Evolutionary conservation across 2,113 vertebrate species (phyloP).

Genomic region (Scomber scombrus): DNA sequence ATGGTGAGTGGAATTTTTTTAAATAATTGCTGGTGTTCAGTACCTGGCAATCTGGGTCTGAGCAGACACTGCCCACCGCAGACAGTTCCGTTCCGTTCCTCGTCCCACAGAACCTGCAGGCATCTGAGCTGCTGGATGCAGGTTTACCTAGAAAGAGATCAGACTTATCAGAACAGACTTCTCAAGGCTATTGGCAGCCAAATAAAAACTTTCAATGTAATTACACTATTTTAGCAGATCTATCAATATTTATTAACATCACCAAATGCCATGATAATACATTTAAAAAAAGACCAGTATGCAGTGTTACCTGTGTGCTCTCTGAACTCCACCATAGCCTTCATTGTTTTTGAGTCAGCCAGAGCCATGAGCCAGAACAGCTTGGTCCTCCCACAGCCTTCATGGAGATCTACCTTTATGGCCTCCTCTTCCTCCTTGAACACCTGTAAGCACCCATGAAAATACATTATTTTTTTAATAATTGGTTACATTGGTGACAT

Average conservation of each 20-base stretch:
- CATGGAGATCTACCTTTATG: conserved; percentile 98
- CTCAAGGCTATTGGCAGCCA: neutral
- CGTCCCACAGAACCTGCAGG: conserved; percentile 97
- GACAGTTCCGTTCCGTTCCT: conserved; percentile 96
- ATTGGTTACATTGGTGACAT: neutral
- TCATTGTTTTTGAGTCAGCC: conserved; percentile 99
- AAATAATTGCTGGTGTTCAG: conserved; percentile 14
- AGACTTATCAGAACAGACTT: neutral
- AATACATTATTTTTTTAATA: neutral
- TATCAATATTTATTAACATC: neutral
- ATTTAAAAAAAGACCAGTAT: neutral
- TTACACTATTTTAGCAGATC: neutral
- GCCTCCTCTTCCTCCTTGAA: conserved; percentile 99
- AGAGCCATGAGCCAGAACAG: conserved; percentile 99
- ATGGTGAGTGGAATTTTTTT: neutral
- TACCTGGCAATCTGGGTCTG: conserved; percentile 97
- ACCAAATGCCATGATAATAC: neutral
- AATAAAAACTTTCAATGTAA: neutral
- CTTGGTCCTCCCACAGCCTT: conserved; percentile 98
- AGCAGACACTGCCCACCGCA: conserved; percentile 96
- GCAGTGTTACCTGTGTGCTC: conserved; percentile 94
- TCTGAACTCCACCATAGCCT: conserved; percentile 99
- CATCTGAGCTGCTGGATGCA: conserved; percentile 95
- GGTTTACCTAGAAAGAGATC: conserved; percentile 90
- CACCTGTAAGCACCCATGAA: conserved; percentile 84